Percentiles rank a stretch among this genome's conserved stretches.
phyloP scores from a whole-genome alignment of 1,140 invertebrate genomes.

The Stegodyphus dumicola region DNA sequence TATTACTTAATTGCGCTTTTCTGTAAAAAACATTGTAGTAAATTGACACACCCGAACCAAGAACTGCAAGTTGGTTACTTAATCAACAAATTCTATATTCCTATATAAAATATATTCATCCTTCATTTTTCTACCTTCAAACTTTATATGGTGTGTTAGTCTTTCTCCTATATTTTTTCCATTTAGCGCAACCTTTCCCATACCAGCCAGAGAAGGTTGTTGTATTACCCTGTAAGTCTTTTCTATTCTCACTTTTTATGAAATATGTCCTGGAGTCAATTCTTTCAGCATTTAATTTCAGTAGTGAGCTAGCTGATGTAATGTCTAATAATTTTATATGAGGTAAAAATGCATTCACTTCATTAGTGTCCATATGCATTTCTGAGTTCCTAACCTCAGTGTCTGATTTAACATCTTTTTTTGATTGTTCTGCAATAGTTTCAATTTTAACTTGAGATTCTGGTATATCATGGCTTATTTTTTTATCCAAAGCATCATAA shows the following conservation, averaged over 20 bases:
- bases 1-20: too few species aligned
- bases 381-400: not conserved
- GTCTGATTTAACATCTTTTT: not conserved
- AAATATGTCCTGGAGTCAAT: conserved; percentile 38
- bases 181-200: conserved; percentile 55
- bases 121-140: not conserved
- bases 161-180: conserved; percentile 15
- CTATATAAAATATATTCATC: too few species aligned
- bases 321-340: conserved; percentile 17
- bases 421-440: not conserved
- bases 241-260: conserved; percentile 8
- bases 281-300: conserved; percentile 30
- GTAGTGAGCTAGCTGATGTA: not conserved
- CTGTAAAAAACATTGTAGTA: too few species aligned
- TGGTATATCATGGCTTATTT: not conserved
- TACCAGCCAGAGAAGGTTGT: conserved; percentile 30
- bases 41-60: too few species aligned
- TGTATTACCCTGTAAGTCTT: not conserved
- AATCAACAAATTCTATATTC: too few species aligned
- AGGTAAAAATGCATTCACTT: conserved; percentile 1
- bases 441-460: not conserved
- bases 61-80: too few species aligned
- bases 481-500: not conserved
- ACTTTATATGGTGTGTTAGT: not conserved
- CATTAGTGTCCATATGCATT: not conserved